Evolutionary conservation across 2,888 invertebrate genomes (phyloP).

Genomic region (Cetonia aurata): DNA sequence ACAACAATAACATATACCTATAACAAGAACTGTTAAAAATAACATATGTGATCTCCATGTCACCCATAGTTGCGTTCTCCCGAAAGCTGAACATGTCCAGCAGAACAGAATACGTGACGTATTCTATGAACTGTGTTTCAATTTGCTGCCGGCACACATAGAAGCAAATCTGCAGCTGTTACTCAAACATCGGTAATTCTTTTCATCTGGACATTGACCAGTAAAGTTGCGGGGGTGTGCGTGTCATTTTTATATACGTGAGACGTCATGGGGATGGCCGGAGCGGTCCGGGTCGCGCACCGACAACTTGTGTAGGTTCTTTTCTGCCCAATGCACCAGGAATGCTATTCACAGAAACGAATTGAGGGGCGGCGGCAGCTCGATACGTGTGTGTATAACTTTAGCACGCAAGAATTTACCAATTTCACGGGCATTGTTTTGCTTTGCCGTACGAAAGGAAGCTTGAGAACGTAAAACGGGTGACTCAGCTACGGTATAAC

Average conservation of each 20-base stretch:
- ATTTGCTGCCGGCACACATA: constrained; percentile 36
- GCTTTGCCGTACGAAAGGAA: constrained; percentile 4
- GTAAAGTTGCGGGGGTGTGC: constrained; percentile 47
- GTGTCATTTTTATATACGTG: constrained; percentile 48
- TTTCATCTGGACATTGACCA: constrained; percentile 46
- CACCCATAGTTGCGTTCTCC: not conserved
- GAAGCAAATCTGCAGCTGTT: constrained; percentile 44
- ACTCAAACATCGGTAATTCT: constrained; percentile 40
- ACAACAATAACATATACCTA: no score
- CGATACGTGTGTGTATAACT: constrained; percentile 14
- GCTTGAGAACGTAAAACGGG: no score
- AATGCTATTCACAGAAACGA: constrained; percentile 37
- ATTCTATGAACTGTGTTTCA: constrained; percentile 37
- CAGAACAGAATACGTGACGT: constrained; percentile 36
- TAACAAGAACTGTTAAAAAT: not conserved
- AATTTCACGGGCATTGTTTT: constrained; percentile 40
- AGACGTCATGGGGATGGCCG: constrained; percentile 49
- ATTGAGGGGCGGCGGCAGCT: constrained; percentile 9
- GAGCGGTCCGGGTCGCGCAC: constrained; percentile 35
- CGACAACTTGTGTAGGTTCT: constrained; percentile 49
- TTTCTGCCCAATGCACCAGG: constrained; percentile 34
- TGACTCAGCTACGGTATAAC: not conserved
- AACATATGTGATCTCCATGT: not conserved
- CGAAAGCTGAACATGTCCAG: not conserved
- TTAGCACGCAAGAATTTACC: constrained; percentile 28